Evolutionary conservation across 2,888 invertebrate genomes (phyloP).

Genomic region (Craniophora ligustri): DNA sequence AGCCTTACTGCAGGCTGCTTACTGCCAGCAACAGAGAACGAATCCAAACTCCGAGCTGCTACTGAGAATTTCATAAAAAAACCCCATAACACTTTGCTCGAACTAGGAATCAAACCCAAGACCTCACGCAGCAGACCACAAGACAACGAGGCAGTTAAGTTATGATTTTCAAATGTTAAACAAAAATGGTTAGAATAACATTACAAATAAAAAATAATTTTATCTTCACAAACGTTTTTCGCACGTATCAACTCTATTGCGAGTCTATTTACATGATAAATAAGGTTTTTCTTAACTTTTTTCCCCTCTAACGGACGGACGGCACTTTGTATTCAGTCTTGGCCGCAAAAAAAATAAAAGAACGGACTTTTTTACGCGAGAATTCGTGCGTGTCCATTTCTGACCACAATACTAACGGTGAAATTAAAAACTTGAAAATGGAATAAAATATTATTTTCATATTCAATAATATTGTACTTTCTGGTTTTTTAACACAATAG

Average conservation of each 20-base stretch:
- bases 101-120: no score
- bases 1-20: no score
- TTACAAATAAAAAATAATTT: conserved; percentile 25
- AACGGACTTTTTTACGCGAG: conserved; percentile 11
- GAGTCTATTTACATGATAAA: conserved; percentile 45
- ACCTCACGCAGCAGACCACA: no score
- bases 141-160: no score
- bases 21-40: no score
- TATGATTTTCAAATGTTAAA: no score
- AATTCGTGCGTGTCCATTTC: conserved; percentile 36
- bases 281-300: conserved; percentile 22
- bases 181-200: conserved; percentile 16
- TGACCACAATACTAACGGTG: conserved; percentile 36
- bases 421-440: conserved; percentile 14
- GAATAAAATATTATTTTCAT: neutral
- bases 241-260: conserved; percentile 19
- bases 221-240: conserved; percentile 28
- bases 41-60: no score
- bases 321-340: conserved; percentile 29
- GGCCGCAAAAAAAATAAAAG: conserved; percentile 24
- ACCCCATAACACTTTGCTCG: no score
- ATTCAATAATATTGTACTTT: neutral
- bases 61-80: no score
- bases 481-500: no score
- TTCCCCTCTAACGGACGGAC: conserved; percentile 17